Percentiles rank a stretch among this genome's conserved stretches.
phyloP scores from a whole-genome alignment of 2,888 invertebrate genomes.

The Ochropleura leucogaster region DNA sequence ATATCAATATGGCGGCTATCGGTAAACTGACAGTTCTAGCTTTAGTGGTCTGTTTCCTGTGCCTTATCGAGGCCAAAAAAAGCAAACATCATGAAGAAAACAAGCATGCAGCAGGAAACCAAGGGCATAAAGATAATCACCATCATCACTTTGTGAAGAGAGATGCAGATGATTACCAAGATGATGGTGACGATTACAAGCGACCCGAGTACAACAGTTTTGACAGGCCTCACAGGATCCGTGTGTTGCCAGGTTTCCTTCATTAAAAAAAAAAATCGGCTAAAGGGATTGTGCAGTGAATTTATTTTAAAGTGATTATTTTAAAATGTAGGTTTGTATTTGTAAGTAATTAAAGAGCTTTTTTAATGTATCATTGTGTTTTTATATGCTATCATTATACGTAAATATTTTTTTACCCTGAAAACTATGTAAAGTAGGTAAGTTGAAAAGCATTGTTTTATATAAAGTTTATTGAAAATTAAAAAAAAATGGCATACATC shows the following conservation, averaged over 20 bases:
- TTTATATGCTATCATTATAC: neutral
- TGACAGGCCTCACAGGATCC: slow-evolving; percentile 79
- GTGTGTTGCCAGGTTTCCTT: slow-evolving; percentile 80
- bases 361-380: neutral
- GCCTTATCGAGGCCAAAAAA: slow-evolving; percentile 63
- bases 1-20: slow-evolving; percentile 72
- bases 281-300: slow-evolving; percentile 46
- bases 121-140: slow-evolving; percentile 25
- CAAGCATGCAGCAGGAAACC: neutral
- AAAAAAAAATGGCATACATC: slow-evolving; percentile 70
- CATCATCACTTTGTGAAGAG: slow-evolving; percentile 78
- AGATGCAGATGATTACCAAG: slow-evolving; percentile 74
- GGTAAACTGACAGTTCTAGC: slow-evolving; percentile 71
- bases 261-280: slow-evolving; percentile 68
- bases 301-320: neutral
- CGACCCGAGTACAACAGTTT: slow-evolving; percentile 65
- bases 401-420: neutral
- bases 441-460: slow-evolving; percentile 8
- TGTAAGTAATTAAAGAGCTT: slow-evolving; percentile 43
- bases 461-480: slow-evolving; percentile 72
- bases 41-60: slow-evolving; percentile 71
- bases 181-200: slow-evolving; percentile 66
- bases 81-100: slow-evolving; percentile 33
- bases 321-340: slow-evolving; percentile 3
- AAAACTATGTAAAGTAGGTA: too few relatives aligned